These are phyloP conservation scores for Alcedo quadribrachys DNA, from an alignment of 2,797 vertebrate species.

Conservation along the genomic window DNA sequence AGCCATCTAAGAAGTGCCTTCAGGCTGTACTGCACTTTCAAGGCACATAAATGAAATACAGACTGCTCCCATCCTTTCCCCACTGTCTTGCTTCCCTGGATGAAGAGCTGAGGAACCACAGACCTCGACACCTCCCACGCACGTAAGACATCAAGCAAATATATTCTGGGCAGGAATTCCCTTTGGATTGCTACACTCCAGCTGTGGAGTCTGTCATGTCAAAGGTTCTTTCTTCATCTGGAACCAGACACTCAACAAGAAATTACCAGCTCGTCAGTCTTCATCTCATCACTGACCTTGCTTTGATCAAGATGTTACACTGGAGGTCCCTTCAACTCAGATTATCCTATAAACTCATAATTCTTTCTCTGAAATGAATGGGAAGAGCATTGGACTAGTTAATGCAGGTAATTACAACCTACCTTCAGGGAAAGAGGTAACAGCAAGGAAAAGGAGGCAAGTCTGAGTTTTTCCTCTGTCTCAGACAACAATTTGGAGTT, in stretches of 20 bases:
- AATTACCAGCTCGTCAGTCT: too few species aligned
- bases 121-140: not conserved
- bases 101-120: not conserved
- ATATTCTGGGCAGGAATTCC: not conserved
- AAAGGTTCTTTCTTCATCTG: not conserved
- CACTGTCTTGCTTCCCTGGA: not conserved
- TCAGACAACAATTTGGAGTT: too few species aligned
- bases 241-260: not conserved
- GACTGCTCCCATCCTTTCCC: not conserved
- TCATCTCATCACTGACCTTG: not conserved
- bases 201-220: not conserved
- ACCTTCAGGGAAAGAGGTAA: not conserved
- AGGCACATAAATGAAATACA: not conserved
- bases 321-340: not conserved
- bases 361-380: not conserved
- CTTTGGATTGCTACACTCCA: not conserved
- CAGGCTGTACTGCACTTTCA: not conserved
- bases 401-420: not conserved
- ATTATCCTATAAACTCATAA: not conserved
- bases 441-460: accelerated
- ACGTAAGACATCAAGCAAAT: not conserved
- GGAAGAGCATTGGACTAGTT: not conserved
- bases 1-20: accelerated
- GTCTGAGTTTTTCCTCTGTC: not conserved
- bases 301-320: not conserved